phyloP scores from a whole-genome alignment of 2,888 invertebrate genomes.

The Asteroscopus sphinx region DNA sequence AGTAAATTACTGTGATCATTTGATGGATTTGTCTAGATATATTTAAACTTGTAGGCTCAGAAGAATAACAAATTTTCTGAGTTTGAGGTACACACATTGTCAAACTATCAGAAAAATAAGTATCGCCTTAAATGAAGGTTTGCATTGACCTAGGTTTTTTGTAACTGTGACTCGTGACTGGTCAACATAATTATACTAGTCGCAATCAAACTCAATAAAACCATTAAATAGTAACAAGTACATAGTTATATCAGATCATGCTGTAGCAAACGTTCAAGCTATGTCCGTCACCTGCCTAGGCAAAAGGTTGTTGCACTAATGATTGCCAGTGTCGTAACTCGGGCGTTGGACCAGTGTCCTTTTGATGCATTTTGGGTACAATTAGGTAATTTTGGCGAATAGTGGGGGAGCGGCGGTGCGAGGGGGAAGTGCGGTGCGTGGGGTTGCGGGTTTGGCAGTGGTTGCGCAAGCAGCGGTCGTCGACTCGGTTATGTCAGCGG shows the following conservation, averaged over 20 bases:
- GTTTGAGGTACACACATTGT: slow-evolving; percentile 11
- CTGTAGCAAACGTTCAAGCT: slow-evolving; percentile 63
- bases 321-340: slow-evolving; percentile 81
- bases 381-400: slow-evolving; percentile 83
- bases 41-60: no score
- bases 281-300: slow-evolving; percentile 73
- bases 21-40: no score
- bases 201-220: slow-evolving; percentile 42
- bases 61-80: no score
- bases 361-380: slow-evolving; percentile 86
- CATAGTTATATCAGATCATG: slow-evolving; percentile 73
- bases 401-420: slow-evolving; percentile 74
- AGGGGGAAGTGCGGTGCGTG: slow-evolving; percentile 77
- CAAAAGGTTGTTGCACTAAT: slow-evolving; percentile 85
- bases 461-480: slow-evolving; percentile 89
- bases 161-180: slow-evolving; percentile 40
- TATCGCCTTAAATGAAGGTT: slow-evolving; percentile 19
- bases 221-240: slow-evolving; percentile 45
- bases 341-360: slow-evolving; percentile 83
- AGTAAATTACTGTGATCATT: no score
- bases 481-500: slow-evolving; percentile 89
- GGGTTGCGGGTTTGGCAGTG: slow-evolving; percentile 85
- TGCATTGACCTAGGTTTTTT: slow-evolving; percentile 56
- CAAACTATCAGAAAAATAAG: slow-evolving; percentile 13
- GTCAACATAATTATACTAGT: slow-evolving; percentile 19